Evolutionary conservation across 2,797 vertebrate species (phyloP).

Genomic region (Antennarius maculatus): DNA sequence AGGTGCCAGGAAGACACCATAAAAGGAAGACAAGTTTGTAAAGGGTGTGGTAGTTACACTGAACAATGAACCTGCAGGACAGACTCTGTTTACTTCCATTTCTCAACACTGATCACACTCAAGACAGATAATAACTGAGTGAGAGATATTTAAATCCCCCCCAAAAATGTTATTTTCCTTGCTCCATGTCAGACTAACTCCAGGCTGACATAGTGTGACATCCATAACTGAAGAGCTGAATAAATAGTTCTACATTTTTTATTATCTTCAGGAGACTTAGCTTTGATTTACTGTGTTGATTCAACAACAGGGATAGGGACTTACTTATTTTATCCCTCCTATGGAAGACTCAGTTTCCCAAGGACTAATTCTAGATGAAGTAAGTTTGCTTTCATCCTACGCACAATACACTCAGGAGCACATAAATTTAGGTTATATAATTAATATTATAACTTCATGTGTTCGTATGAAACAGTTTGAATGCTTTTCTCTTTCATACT

Average conservation of each 20-base stretch:
- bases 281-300: constrained; percentile 15
- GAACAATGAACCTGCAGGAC: constrained; percentile 38
- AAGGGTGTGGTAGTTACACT: constrained; percentile 42
- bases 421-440: background rate
- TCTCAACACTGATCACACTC: constrained; percentile 21
- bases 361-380: no score
- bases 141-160: no score
- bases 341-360: no score
- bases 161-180: no score
- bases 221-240: constrained; percentile 7
- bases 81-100: constrained; percentile 44
- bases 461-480: background rate
- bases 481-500: constrained; percentile 1
- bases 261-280: background rate
- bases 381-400: background rate
- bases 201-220: no score
- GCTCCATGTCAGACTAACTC: no score
- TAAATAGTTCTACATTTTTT: constrained; percentile 11
- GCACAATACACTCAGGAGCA: background rate
- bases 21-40: constrained; percentile 29
- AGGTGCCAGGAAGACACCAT: constrained; percentile 44
- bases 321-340: background rate
- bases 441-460: background rate
- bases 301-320: constrained; percentile 11
- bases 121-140: constrained; percentile 7